phyloP scores from a whole-genome alignment of 2,113 vertebrate species.

The Capra hircus region DNA sequence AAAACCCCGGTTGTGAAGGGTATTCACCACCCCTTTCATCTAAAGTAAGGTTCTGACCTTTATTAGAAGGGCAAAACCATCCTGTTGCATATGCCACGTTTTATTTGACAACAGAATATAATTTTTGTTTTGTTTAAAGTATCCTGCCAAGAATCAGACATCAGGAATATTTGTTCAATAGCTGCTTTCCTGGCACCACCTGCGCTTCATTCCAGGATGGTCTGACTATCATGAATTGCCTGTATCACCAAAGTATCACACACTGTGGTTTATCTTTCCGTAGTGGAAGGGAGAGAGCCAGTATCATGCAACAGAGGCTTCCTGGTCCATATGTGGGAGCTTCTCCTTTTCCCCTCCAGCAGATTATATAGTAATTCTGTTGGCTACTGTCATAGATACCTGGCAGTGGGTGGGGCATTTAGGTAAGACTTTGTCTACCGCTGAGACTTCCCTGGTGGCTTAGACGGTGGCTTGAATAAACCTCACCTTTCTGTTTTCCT shows the following conservation, averaged over 20 bases:
- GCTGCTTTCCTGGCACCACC: not conserved
- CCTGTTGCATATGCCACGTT: not conserved
- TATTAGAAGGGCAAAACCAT: not conserved
- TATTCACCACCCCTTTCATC: not conserved
- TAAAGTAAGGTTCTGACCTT: not conserved
- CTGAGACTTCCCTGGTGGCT: too few species aligned
- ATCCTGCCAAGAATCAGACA: not conserved
- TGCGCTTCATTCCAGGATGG: not conserved
- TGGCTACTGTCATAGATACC: not conserved
- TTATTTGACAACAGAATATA: not conserved
- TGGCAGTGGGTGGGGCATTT: not conserved
- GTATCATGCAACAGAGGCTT: not conserved
- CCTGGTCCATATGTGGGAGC: not conserved
- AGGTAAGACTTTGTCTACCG: not conserved
- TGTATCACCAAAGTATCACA: not conserved
- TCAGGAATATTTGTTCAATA: not conserved
- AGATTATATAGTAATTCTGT: not conserved
- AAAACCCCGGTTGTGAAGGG: not conserved
- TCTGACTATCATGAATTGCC: not conserved
- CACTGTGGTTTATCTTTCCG: not conserved
- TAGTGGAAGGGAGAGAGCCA: not conserved
- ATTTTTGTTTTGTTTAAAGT: not conserved
- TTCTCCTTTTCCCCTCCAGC: not conserved
- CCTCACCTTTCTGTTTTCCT: not conserved
- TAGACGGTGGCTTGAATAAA: not conserved